Evolutionary conservation across 2,888 invertebrate genomes (phyloP).

Genomic region (Tachina grossa): DNA sequence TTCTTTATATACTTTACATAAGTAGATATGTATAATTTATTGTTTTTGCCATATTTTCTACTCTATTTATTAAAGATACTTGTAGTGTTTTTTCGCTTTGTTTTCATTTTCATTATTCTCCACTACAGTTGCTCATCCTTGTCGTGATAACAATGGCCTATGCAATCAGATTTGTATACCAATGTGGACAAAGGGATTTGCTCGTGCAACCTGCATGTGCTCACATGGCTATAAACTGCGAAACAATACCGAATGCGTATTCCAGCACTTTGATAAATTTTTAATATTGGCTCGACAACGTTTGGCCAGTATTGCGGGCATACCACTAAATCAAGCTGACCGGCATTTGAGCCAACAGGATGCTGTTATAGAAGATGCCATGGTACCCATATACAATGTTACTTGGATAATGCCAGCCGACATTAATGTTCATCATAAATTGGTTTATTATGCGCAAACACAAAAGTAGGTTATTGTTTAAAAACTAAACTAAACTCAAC

Average conservation of each 20-base stretch:
- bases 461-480: constrained; percentile 61
- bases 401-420: constrained; percentile 87
- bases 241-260: constrained; percentile 85
- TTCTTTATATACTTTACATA: neutral
- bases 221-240: constrained; percentile 87
- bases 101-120: neutral
- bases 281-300: constrained; percentile 86
- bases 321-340: constrained; percentile 81
- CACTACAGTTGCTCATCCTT: constrained; percentile 86
- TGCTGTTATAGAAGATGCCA: constrained; percentile 84
- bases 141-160: constrained; percentile 86
- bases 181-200: constrained; percentile 84
- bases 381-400: constrained; percentile 88
- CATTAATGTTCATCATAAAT: constrained; percentile 85
- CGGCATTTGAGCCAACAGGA: constrained; percentile 75
- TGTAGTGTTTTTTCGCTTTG: neutral
- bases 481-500: constrained; percentile 25
- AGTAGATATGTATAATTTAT: neutral
- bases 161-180: constrained; percentile 92
- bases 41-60: neutral
- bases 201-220: constrained; percentile 88
- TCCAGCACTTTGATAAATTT: constrained; percentile 86
- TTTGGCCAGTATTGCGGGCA: constrained; percentile 89
- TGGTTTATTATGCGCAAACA: constrained; percentile 84
- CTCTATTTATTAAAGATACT: neutral